Evolutionary conservation across 2,113 vertebrate genomes (phyloP).

Genomic region (Spermophilus dauricus): DNA sequence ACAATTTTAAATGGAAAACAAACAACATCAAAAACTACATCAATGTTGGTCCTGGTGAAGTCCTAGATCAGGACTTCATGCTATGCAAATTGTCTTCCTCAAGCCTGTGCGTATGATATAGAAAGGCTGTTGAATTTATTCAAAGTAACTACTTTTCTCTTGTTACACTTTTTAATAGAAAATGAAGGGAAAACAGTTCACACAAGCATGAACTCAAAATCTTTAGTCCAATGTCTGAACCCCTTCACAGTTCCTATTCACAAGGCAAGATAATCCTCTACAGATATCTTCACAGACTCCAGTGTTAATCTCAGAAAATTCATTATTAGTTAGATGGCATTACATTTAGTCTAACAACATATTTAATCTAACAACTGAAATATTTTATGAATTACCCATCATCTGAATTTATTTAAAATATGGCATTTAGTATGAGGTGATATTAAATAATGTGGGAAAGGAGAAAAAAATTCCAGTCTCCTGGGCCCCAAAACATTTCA

Average conservation of each 20-base stretch:
- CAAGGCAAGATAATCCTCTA: background rate
- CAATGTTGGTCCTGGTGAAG: background rate
- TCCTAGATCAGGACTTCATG: background rate
- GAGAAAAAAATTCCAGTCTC: conserved; percentile 9
- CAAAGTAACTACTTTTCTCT: conserved; percentile 5
- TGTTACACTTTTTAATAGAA: background rate
- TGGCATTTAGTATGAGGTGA: conserved; percentile 21
- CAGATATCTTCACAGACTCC: background rate
- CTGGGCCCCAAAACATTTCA: conserved; percentile 60
- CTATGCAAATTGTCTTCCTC: background rate
- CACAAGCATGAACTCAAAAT: background rate
- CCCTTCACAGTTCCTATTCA: background rate
- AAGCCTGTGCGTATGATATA: background rate
- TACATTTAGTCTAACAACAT: background rate
- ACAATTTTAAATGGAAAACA: background rate
- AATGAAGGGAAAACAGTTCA: background rate
- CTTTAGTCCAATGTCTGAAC: conserved; percentile 3
- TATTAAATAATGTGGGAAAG: conserved; percentile 13
- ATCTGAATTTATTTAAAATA: conserved; percentile 56
- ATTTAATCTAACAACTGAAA: conserved; percentile 49
- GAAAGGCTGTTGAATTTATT: background rate
- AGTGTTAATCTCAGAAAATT: conserved; percentile 18
- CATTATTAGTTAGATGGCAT: background rate
- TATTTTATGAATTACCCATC: conserved; percentile 23
- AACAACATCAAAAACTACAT: background rate